Conservation (phyloP, 2,113 vertebrate genomes). For the Morone saxatilis region DNA sequence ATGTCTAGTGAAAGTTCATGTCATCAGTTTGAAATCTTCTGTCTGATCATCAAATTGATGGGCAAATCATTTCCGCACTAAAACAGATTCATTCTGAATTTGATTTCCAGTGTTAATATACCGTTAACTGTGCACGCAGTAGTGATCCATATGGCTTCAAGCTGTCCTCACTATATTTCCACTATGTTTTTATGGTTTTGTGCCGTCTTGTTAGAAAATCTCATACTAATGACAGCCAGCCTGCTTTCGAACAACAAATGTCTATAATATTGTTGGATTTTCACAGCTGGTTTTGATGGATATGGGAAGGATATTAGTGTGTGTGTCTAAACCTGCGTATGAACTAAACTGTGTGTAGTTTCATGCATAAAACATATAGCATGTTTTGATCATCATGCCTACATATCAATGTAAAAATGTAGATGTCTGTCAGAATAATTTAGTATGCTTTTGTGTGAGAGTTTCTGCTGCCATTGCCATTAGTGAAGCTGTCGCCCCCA, state of each 20-base stretch:
- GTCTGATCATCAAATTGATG: neutral
- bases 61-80: conserved; percentile 1
- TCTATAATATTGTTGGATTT: conserved; percentile 7
- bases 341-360: neutral
- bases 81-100: conserved; percentile 13
- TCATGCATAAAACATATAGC: conserved; percentile 16
- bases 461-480: conserved; percentile 16
- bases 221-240: conserved; percentile 32
- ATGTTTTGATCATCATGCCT: conserved; percentile 34
- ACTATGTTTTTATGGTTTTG: conserved; percentile 32
- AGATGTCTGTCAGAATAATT: conserved; percentile 6
- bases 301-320: neutral
- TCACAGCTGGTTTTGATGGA: conserved; percentile 20
- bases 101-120: neutral
- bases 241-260: conserved; percentile 21
- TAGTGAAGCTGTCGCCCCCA: conserved; percentile 54
- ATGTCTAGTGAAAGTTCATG: neutral
- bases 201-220: conserved; percentile 27
- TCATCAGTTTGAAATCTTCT: neutral
- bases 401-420: neutral
- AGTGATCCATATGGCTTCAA: conserved; percentile 31
- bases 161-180: conserved; percentile 25
- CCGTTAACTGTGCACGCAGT: conserved; percentile 9
- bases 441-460: conserved; percentile 16
- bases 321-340: neutral